Conservation (phyloP, 1,140 invertebrate genomes). For the Hyles euphorbiae region DNA sequence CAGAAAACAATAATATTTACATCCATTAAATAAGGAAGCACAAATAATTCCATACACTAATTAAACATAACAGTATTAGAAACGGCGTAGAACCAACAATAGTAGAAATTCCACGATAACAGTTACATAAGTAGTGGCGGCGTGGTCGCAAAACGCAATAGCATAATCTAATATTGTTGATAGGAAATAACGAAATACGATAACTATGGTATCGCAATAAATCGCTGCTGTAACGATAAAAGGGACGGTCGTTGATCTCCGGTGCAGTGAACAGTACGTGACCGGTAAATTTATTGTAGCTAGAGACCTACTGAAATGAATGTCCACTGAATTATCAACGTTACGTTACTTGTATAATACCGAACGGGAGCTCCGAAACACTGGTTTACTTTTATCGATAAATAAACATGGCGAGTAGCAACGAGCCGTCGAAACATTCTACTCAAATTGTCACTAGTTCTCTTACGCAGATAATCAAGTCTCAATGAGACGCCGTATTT, state of each 20-base stretch:
- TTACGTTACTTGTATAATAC: slow-evolving; percentile 1
- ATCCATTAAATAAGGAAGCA: no score
- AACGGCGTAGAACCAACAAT: no score
- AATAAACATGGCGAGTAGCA: no score
- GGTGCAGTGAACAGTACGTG: slow-evolving; percentile 32
- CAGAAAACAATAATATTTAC: no score
- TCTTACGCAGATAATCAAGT: not conserved
- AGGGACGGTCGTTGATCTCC: slow-evolving; percentile 50
- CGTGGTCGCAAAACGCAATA: slow-evolving; percentile 6
- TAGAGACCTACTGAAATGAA: slow-evolving; percentile 11
- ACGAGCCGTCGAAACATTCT: no score
- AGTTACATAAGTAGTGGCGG: slow-evolving; percentile 7
- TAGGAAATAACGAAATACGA: slow-evolving; percentile 23
- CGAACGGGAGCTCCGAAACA: no score
- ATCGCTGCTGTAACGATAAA: slow-evolving; percentile 25
- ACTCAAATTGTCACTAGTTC: no score
- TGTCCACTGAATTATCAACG: not conserved
- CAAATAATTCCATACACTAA: no score
- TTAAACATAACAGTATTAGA: no score
- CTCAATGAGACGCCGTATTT: not conserved
- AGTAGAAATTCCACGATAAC: no score
- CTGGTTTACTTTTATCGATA: no score
- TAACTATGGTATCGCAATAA: slow-evolving; percentile 19
- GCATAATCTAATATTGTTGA: slow-evolving; percentile 11
- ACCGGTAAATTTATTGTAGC: slow-evolving; percentile 27